A percentile compares a stretch with the other conserved stretches of the same genome.
Evolutionary conservation across 2,797 vertebrate species (phyloP).

Genomic region (Graptemys geographica): DNA sequence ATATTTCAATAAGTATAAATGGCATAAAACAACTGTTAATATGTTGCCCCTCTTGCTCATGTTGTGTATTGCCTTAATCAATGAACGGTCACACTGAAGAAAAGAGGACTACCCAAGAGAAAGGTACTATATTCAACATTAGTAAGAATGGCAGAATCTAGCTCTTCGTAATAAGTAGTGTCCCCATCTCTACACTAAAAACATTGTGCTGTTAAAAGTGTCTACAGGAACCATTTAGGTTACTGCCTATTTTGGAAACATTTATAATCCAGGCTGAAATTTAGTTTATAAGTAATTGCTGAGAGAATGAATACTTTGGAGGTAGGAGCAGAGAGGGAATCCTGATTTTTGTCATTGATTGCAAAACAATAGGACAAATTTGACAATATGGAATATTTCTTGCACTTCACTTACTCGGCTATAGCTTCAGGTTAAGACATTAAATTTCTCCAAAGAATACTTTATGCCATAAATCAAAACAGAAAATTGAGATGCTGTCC

Average conservation of each 20-base stretch:
- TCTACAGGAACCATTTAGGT: neutral
- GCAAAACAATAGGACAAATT: neutral
- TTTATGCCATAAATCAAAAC: neutral
- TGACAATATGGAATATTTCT: neutral
- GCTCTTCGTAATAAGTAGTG: neutral
- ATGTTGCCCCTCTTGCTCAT: neutral
- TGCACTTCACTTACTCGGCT: neutral
- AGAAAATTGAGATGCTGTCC: neutral
- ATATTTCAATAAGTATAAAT: slow-evolving; percentile 44
- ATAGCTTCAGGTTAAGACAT: neutral
- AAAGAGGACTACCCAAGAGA: neutral
- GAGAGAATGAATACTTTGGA: neutral
- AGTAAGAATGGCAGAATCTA: neutral
- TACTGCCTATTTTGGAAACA: neutral
- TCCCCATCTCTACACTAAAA: neutral
- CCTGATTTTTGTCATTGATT: neutral
- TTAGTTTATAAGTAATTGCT: neutral
- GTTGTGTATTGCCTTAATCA: slow-evolving; percentile 3
- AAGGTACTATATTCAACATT: rapidly evolving
- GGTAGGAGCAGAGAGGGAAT: neutral
- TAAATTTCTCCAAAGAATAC: neutral
- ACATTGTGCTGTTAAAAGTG: neutral
- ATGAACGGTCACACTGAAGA: neutral
- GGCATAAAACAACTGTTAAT: slow-evolving; percentile 36
- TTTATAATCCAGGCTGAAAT: neutral